Evolutionary conservation across 2,888 invertebrate genomes (phyloP).

Genomic region (Hylaea fasciaria): DNA sequence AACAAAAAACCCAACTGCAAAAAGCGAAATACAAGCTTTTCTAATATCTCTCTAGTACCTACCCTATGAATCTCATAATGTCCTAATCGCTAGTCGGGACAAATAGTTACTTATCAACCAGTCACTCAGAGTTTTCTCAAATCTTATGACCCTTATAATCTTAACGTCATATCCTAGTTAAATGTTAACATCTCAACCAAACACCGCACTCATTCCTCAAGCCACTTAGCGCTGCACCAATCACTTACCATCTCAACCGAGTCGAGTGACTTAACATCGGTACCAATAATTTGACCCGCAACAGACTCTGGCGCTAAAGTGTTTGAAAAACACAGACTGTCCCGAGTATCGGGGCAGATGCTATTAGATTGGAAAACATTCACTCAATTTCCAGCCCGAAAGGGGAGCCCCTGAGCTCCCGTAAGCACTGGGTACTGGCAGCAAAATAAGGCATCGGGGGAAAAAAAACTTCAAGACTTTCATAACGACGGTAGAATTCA

Average conservation of each 20-base stretch:
- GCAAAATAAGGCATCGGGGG: slow-evolving; percentile 43
- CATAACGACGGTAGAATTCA: no score
- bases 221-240: not conserved
- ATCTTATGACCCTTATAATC: no score
- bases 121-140: no score
- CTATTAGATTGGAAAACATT: slow-evolving; percentile 84
- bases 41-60: no score
- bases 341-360: slow-evolving; percentile 76
- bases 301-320: slow-evolving; percentile 26
- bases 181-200: no score
- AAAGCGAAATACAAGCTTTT: no score
- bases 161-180: no score
- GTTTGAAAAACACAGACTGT: slow-evolving; percentile 56
- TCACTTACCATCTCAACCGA: slow-evolving; percentile 2
- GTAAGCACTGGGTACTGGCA: slow-evolving; percentile 52
- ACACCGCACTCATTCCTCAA: no score
- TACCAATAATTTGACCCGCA: slow-evolving; percentile 23
- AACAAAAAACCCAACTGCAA: no score
- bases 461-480: not conserved
- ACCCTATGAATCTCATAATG: no score
- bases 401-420: slow-evolving; percentile 60
- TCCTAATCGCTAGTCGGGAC: no score
- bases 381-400: slow-evolving; percentile 82
- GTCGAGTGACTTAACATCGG: slow-evolving; percentile 12
- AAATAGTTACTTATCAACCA: no score